Evolutionary conservation across 2,113 vertebrate species (phyloP).

Genomic region (Bubo bubo): DNA sequence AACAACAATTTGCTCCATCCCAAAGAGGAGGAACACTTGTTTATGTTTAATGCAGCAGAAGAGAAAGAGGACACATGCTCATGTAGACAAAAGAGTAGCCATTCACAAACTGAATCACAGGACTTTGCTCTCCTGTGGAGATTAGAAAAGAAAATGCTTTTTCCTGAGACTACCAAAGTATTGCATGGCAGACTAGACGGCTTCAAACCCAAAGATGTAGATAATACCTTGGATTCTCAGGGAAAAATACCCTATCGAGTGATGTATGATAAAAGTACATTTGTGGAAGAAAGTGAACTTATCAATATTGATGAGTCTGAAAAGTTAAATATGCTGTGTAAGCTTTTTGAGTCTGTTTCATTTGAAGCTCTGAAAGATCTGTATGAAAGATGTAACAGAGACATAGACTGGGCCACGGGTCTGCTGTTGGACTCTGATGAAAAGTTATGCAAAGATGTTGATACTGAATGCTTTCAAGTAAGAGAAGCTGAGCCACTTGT

Average conservation of each 20-base stretch:
- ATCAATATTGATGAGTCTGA: conserved; percentile 73
- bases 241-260: conserved; percentile 85
- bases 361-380: conserved; percentile 91
- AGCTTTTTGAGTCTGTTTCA: conserved; percentile 87
- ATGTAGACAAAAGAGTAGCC: background rate
- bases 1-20: conserved; percentile 60
- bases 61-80: background rate
- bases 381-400: conserved; percentile 93
- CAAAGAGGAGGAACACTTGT: background rate
- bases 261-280: conserved; percentile 88
- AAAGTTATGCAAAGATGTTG: conserved; percentile 80
- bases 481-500: conserved; percentile 23
- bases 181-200: conserved; percentile 76
- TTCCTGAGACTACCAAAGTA: conserved; percentile 67
- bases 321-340: conserved; percentile 85
- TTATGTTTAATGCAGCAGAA: background rate
- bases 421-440: conserved; percentile 92
- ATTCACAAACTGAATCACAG: conserved; percentile 87
- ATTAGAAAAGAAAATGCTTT: conserved; percentile 76
- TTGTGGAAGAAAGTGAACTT: conserved; percentile 90
- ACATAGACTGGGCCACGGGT: conserved; percentile 93
- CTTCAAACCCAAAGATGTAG: conserved; percentile 78
- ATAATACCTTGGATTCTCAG: conserved; percentile 40
- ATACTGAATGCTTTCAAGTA: conserved; percentile 45
- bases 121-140: conserved; percentile 92